These are phyloP conservation scores for Glyphotaelius pellucidus DNA, from an alignment of 2,888 invertebrate genomes.

Conservation along the genomic window DNA sequence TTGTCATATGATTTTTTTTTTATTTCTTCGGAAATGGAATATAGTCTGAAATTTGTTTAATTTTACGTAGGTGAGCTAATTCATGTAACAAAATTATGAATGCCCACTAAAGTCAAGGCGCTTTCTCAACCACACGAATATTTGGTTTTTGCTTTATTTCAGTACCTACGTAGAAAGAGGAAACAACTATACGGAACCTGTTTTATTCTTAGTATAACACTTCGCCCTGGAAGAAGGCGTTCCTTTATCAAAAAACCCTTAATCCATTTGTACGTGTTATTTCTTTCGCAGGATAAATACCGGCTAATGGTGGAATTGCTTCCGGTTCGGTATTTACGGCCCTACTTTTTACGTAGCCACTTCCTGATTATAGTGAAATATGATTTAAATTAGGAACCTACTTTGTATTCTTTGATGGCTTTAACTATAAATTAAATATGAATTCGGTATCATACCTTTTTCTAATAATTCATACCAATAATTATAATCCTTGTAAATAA, in stretches of 20 bases:
- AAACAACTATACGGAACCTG: background rate
- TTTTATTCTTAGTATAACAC: background rate
- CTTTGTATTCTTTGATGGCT: background rate
- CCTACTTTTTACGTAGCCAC: background rate
- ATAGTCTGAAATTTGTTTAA: background rate
- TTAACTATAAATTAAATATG: too few species aligned
- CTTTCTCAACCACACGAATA: background rate
- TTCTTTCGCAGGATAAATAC: slow-evolving; percentile 30
- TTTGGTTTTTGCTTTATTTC: background rate
- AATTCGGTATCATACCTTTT: background rate
- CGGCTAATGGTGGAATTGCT: slow-evolving; percentile 26
- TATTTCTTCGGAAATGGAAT: too few species aligned
- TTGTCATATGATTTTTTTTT: background rate
- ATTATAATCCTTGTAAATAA: too few species aligned
- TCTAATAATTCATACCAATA: background rate
- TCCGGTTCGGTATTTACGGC: slow-evolving; percentile 33
- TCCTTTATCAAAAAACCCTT: background rate
- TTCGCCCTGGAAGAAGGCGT: background rate
- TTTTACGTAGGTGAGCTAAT: background rate
- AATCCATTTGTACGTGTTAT: slow-evolving; percentile 38
- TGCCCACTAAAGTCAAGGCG: background rate
- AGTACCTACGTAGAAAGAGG: background rate
- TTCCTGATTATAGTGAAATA: slow-evolving; percentile 14
- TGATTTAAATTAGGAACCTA: background rate
- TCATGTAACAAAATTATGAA: background rate